A percentile compares a stretch with the other conserved stretches of the same genome.
Conservation (phyloP, 2,797 vertebrate species). For the Phrynocephalus vlangalii region DNA sequence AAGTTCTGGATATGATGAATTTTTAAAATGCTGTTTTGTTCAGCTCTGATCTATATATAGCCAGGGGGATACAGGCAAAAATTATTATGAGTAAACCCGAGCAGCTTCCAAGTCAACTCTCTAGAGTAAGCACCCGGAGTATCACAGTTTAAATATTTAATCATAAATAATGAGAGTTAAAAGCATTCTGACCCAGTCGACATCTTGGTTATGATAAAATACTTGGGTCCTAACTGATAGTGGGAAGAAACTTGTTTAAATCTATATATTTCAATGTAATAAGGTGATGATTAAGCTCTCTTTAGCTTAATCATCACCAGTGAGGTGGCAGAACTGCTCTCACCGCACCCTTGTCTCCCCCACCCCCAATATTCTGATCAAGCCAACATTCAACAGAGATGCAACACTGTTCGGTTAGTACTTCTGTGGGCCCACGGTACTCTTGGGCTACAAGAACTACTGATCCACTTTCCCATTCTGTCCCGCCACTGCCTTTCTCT, state of each 20-base stretch:
- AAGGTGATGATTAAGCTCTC: background rate
- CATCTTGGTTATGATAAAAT: background rate
- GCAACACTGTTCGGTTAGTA: too few relatives aligned
- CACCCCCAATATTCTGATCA: too few relatives aligned
- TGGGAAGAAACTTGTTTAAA: background rate
- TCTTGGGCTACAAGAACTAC: too few relatives aligned
- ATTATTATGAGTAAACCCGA: background rate
- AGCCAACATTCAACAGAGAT: too few relatives aligned
- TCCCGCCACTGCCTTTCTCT: too few relatives aligned
- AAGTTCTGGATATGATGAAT: too few relatives aligned
- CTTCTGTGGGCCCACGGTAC: too few relatives aligned
- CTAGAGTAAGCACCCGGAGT: background rate
- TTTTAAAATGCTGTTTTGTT: too few relatives aligned
- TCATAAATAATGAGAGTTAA: conserved; percentile 9
- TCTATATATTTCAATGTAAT: background rate
- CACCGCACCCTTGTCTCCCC: too few relatives aligned
- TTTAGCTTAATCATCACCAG: too few relatives aligned
- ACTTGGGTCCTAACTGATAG: background rate
- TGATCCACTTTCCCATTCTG: too few relatives aligned
- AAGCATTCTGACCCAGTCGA: background rate
- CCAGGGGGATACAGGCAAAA: background rate
- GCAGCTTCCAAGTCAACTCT: background rate
- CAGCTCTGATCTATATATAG: background rate
- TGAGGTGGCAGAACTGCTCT: too few relatives aligned
- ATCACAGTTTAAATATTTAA: conserved; percentile 10